These are phyloP conservation scores for Diplodus puntazzo DNA, from an alignment of 2,797 vertebrate species.

Conservation along the genomic window DNA sequence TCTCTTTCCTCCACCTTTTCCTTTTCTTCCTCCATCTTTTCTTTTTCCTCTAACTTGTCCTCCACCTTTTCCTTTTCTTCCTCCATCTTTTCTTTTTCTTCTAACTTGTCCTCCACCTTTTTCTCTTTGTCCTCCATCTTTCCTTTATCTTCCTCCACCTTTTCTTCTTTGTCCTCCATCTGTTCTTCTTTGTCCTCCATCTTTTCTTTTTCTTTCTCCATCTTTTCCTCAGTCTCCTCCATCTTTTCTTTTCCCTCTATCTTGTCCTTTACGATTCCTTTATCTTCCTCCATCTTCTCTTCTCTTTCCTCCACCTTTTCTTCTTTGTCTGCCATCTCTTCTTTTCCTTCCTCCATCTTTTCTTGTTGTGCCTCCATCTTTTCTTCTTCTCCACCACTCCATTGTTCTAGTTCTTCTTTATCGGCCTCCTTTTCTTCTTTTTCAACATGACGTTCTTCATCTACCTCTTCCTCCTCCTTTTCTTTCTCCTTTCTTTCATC, in stretches of 20 bases:
- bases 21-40: not conserved
- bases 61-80: too few relatives aligned
- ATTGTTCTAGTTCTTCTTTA: too few relatives aligned
- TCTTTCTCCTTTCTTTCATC: too few relatives aligned
- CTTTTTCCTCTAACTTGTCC: not conserved
- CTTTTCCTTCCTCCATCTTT: not conserved
- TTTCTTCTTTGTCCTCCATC: not conserved
- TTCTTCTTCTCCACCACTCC: not conserved
- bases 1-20: too few relatives aligned
- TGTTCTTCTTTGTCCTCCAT: not conserved
- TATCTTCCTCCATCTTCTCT: not conserved
- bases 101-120: too few relatives aligned
- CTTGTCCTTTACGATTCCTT: too few relatives aligned
- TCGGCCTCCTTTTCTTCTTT: accelerated
- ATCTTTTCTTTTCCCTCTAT: not conserved
- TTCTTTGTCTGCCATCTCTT: too few relatives aligned
- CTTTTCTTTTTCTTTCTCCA: not conserved
- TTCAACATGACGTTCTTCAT: not conserved
- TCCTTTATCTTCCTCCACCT: not conserved
- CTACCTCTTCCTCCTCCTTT: not conserved
- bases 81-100: not conserved
- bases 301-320: not conserved
- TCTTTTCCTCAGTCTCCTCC: not conserved
- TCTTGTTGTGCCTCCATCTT: not conserved
- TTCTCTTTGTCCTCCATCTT: too few relatives aligned